Evolutionary conservation across 2,113 vertebrate species (phyloP), one percentile per base, ranked within the genome.

Genomic region (Montifringilla adamsi): DNA sequence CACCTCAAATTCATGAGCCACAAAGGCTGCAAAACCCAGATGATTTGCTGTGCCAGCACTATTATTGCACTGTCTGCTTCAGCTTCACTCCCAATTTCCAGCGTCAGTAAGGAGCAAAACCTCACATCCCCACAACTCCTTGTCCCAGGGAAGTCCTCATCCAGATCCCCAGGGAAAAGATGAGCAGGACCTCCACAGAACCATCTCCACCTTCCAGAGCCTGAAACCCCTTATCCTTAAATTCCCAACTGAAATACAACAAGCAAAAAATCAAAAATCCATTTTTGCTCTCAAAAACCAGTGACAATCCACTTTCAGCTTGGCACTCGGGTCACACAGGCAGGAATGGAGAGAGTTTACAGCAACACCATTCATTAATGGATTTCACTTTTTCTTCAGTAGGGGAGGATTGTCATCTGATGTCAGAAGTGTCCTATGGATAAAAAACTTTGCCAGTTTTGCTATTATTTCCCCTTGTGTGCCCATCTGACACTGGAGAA

Each of bases 261-360:
- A 7, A 75, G 50, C 14, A 30, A 60, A 60, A n/a, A 7, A 75
- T 46, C 14, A 30, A 60, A 55, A 55, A 18, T 19, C 18, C 20
- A 55, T 33, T 55, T 55, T 55, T 17, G 6, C 11, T 43, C 66
- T n/a, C 22, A 83, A 55, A 72, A 46, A 33, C 4, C 35, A 46
- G 44, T 43, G 39, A 14, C 15, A 59, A 53, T 8, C 15, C 19
- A 72, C 11, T 41, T 4, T 0, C 8, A 70, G 30, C 35, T 90
- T 39, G 1, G 1, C 1, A 1, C 13, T 75, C 39, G 30, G 39
- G 7, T 79, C 69, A 52, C 14, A 47, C 3, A 1, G 1, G 5
- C 8, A 43, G 9, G 21, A 77, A 49, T 1, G 2, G 53, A 79
- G 11, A 11, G 44, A 62, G 11, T 4, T 41, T 35, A 28, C 16